Conservation (phyloP, 2,797 vertebrate species). For the Tapirus indicus region DNA sequence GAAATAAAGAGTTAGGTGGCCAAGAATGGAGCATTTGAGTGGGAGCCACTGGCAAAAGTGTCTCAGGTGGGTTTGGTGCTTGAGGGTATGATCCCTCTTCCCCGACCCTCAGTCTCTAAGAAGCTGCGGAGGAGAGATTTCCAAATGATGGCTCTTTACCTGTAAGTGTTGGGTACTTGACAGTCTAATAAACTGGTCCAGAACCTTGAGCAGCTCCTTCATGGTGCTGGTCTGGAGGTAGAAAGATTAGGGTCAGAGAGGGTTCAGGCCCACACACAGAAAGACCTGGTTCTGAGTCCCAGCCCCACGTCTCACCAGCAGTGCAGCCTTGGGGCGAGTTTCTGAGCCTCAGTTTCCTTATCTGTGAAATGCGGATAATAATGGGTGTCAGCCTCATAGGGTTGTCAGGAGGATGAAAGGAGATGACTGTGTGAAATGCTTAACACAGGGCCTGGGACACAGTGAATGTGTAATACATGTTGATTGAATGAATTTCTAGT, state of each 20-base stretch:
- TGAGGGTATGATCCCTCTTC: background rate
- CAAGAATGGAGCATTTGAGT: background rate
- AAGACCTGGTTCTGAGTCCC: background rate
- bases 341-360: background rate
- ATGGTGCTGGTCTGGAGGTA: background rate
- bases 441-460: background rate
- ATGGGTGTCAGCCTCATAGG: background rate
- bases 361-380: conserved; percentile 16
- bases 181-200: background rate
- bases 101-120: background rate
- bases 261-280: background rate
- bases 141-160: background rate
- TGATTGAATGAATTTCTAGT: background rate
- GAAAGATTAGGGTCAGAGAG: background rate
- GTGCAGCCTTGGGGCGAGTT: background rate
- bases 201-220: background rate
- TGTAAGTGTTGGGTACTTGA: background rate
- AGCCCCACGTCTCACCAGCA: background rate
- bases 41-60: background rate
- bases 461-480: background rate
- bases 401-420: background rate
- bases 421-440: background rate
- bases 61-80: background rate
- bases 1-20: background rate
- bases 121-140: background rate